Evolutionary conservation across 1,140 invertebrate species (phyloP).

Genomic region (Drosophila bocqueti): DNA sequence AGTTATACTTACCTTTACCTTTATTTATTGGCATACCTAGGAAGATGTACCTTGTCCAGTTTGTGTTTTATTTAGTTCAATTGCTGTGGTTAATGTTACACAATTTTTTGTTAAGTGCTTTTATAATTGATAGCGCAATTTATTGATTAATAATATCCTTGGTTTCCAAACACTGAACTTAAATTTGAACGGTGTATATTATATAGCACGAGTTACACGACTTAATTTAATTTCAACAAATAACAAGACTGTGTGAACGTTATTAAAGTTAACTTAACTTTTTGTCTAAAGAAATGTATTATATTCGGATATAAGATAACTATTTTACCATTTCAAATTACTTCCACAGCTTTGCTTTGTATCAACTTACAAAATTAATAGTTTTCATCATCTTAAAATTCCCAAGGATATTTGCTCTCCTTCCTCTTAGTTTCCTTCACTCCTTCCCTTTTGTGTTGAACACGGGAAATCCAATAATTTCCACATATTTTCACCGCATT

Average conservation of each 20-base stretch:
- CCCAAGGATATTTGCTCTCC: neutral
- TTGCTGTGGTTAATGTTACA: too few species aligned
- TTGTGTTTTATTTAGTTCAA: neutral
- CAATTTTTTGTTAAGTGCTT: conserved; percentile 7
- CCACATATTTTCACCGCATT: conserved; percentile 75
- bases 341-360: neutral
- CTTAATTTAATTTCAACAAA: neutral
- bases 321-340: neutral
- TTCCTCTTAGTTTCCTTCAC: neutral
- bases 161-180: neutral
- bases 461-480: conserved; percentile 65
- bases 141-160: conserved; percentile 32
- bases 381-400: neutral
- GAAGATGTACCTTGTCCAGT: too few species aligned
- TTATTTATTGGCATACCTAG: neutral
- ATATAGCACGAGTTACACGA: too few species aligned
- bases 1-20: neutral
- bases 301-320: neutral
- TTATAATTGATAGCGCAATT: neutral
- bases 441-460: neutral
- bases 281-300: neutral
- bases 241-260: too few species aligned
- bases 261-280: too few species aligned
- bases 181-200: neutral
- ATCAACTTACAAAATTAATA: conserved; percentile 6